A percentile compares a stretch with the other conserved stretches of the same genome.
Conservation (phyloP, 2,888 invertebrate genomes). For the Drosophila diplacantha region DNA sequence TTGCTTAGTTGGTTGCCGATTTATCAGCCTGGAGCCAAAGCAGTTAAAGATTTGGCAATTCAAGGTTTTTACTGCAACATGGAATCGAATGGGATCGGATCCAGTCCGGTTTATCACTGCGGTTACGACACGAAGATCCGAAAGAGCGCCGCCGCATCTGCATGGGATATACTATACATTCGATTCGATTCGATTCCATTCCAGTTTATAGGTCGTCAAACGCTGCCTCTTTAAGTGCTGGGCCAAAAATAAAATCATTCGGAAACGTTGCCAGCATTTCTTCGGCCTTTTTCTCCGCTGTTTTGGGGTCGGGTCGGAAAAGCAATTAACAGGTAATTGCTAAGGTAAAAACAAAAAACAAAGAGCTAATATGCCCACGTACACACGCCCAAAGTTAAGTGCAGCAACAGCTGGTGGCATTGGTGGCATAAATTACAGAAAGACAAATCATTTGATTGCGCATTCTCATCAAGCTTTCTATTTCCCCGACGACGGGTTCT, state of each 20-base stretch:
- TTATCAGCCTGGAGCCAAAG: constrained; percentile 51
- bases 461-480: constrained; percentile 56
- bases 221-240: constrained; percentile 24
- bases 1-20: constrained; percentile 5
- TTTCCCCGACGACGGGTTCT: constrained; percentile 41
- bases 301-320: constrained; percentile 44
- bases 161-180: constrained; percentile 1
- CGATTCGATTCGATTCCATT: constrained; percentile 7
- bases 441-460: constrained; percentile 23
- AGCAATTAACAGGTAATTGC: constrained; percentile 50
- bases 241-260: constrained; percentile 10
- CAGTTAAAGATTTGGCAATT: constrained; percentile 64
- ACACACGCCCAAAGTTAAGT: constrained; percentile 43
- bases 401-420: constrained; percentile 23
- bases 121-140: constrained; percentile 44
- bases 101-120: constrained; percentile 39
- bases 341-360: constrained; percentile 7
- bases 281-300: background rate
- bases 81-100: constrained; percentile 20
- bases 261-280: constrained; percentile 1
- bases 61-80: constrained; percentile 64
- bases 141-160: constrained; percentile 22
- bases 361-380: constrained; percentile 19
- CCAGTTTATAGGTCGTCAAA: constrained; percentile 53
- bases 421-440: constrained; percentile 44